Evolutionary conservation across 2,888 invertebrate species (phyloP).

Genomic region (Himalopsyche kuldschensis): DNA sequence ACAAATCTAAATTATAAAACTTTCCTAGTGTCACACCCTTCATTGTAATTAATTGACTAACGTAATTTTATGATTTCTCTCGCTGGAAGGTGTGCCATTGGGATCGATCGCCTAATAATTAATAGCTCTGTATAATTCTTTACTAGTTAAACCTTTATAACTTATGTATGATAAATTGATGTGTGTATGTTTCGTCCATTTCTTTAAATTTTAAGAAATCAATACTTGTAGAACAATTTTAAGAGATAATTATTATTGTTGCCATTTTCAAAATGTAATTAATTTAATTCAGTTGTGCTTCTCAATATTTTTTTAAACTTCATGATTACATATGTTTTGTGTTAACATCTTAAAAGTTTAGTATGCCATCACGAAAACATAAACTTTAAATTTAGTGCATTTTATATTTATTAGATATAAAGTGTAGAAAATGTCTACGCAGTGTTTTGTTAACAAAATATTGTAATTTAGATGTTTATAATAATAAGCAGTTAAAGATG

Average conservation of each 20-base stretch:
- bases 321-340: not conserved
- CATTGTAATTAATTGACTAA: not conserved
- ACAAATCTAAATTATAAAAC: conserved; percentile 10
- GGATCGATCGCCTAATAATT: conserved; percentile 14
- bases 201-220: conserved; percentile 33
- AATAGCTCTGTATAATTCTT: conserved; percentile 32
- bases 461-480: conserved; percentile 39
- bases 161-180: conserved; percentile 36
- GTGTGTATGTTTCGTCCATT: conserved; percentile 39
- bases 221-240: conserved; percentile 21
- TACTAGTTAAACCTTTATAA: conserved; percentile 21
- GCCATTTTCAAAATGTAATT: not conserved
- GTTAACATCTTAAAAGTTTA: conserved; percentile 5
- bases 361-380: conserved; percentile 20
- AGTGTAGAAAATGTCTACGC: conserved; percentile 29
- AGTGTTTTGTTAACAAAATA: conserved; percentile 33
- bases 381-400: conserved; percentile 20
- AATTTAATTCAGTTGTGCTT: conserved; percentile 2
- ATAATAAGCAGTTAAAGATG: conserved; percentile 36
- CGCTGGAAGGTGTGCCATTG: not conserved
- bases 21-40: not conserved
- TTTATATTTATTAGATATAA: conserved; percentile 33
- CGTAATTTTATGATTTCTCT: not conserved
- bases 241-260: not conserved
- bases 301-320: not conserved